These are phyloP conservation scores for Eriocheir sinensis DNA, from an alignment of 1,140 invertebrate genomes.

Conservation along the genomic window DNA sequence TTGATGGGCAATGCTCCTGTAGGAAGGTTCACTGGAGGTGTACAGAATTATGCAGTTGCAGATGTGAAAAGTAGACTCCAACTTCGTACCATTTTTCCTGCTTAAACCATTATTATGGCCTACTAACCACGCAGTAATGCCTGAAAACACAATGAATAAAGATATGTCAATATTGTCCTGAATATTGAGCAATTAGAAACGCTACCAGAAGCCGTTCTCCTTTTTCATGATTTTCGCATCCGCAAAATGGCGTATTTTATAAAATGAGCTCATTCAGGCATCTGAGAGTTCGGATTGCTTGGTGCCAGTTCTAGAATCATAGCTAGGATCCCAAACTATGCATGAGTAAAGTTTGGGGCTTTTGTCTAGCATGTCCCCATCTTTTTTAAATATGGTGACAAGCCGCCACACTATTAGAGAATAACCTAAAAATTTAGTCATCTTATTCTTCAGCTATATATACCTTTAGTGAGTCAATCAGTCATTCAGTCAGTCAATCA, in stretches of 20 bases:
- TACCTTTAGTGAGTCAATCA: no score
- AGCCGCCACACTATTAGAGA: not conserved
- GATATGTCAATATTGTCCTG: not conserved
- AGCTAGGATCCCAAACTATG: no score
- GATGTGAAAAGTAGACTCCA: no score
- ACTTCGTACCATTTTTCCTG: not conserved
- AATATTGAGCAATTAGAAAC: not conserved
- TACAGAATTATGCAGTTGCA: not conserved
- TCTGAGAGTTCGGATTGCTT: not conserved
- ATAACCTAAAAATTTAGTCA: no score
- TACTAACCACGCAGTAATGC: not conserved
- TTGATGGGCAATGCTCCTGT: not conserved
- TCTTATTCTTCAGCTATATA: no score
- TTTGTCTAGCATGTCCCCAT: constrained; percentile 36
- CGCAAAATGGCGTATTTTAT: not conserved
- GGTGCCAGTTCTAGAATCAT: not conserved
- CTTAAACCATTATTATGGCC: not conserved
- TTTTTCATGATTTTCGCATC: not conserved
- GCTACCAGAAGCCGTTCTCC: no score
- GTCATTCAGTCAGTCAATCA: no score
- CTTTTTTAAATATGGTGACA: not conserved
- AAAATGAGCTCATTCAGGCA: not conserved
- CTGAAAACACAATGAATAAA: not conserved
- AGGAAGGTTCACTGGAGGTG: constrained; percentile 36
- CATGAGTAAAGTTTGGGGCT: not conserved